A percentile compares a stretch with the other conserved stretches of the same genome.
Evolutionary conservation across 2,113 vertebrate genomes (phyloP).

Genomic region (Picathartes gymnocephalus): DNA sequence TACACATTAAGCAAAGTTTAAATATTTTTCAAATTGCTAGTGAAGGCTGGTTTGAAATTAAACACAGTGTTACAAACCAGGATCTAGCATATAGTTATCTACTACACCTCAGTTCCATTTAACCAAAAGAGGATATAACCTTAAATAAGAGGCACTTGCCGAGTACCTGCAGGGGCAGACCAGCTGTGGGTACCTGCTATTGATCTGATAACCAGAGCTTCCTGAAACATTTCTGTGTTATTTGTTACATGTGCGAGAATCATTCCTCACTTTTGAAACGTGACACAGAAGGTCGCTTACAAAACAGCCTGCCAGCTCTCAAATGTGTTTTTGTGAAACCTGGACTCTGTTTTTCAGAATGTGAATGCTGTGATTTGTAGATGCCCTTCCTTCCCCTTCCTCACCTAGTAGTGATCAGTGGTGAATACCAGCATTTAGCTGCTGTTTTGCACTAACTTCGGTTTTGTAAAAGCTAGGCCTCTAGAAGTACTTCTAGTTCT

Average conservation of each 20-base stretch:
- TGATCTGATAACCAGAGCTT: not conserved
- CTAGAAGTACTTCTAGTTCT: not conserved
- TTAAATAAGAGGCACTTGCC: not conserved
- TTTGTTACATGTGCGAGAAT: not conserved
- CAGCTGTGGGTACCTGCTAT: not conserved
- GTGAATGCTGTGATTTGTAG: not conserved
- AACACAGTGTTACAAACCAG: not conserved
- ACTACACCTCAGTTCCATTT: not conserved
- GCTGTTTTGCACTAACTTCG: not conserved
- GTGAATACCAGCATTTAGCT: not conserved
- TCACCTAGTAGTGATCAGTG: not conserved
- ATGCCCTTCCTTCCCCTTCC: not conserved
- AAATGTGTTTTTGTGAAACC: not conserved
- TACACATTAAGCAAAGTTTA: not conserved
- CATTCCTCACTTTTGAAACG: not conserved
- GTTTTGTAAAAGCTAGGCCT: not conserved
- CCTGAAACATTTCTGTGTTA: not conserved
- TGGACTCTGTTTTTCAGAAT: not conserved
- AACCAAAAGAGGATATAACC: not conserved
- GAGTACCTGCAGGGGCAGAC: not conserved
- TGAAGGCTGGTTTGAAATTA: not conserved
- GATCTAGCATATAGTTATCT: not conserved
- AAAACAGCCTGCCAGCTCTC: not conserved
- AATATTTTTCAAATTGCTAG: not conserved
- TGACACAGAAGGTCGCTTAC: not conserved